Base-by-base conservation (phyloP, 2,797 vertebrate species). In the Spinus olivaceus region DNA sequence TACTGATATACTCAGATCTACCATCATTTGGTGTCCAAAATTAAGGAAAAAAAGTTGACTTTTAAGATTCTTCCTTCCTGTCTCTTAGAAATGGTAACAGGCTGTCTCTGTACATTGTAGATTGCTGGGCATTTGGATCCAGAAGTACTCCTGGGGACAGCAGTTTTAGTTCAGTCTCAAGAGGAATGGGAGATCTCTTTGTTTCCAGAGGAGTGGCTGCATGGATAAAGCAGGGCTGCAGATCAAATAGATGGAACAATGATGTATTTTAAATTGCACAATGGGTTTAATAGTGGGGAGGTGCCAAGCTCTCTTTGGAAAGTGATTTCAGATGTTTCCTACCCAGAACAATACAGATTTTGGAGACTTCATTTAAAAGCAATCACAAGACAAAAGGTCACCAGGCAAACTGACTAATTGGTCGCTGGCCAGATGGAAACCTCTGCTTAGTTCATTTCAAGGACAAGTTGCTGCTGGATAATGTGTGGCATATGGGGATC, bases 371-470 rank as follows among this genome's bases (percentile, higher is more conserved):
- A 94, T 93, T 82, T 89, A 94, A 89, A 80, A 95, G 79, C 53
- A 90, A 91, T 96, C 87, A 61, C n/a, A 92, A 91, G 89, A 76
- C 87, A 90, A 67, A 91, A 96, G 96, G 73, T 95, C 85, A 94
- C 63, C 18, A 2, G 84, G 82, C 92, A 94, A 95, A 91, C 88
- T 85, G 90, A 86, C 95, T 93, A 71, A 92, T 70, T 72, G 83
- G 80, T 88, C 0, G 3, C 84, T 81, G 49, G 73, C 83, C 86
- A 95, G 83, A 95, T 95, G 90, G 79, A 95, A 95, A 86, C 77
- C 80, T 91, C 63, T 64, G 37, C 85, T 78, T 79, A 64, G 95
- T 81, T 96, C 56, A 44, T 39, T 74, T 73, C 89, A 57, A 89
- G 94, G 88, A 83, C 79, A 93, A 72, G 84, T 65, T 81, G 71